Evolutionary conservation across 2,113 vertebrate species (phyloP), one percentile per base, ranked within the genome.

Genomic region (Pycnonotus jocosus): DNA sequence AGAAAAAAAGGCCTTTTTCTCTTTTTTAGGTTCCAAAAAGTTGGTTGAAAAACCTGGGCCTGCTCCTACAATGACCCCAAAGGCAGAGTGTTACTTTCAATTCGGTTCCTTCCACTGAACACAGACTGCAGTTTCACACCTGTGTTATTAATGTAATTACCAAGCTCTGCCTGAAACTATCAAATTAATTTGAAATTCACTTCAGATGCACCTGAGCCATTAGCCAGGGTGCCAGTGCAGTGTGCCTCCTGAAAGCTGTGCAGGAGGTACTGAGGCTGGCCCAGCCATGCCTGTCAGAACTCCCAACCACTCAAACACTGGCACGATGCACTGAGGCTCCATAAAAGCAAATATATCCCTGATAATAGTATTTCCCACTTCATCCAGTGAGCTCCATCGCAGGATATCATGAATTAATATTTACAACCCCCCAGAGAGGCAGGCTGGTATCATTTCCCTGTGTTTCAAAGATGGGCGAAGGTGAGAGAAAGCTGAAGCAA

Each of bases 161-260:
- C 50, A 60, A 77, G 37, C 54, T 87, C 94, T 85, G 61, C n/a
- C 50, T 71, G 12, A 73, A 93, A 84, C 47, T 57, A 82, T 69
- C 79, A 80, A 37, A 73, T 71, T 61, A 37, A 82, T 93, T 77
- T 94, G 92, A 78, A 91, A 91, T 85, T 84, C 81, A 47, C 76
- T 82, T 70, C 21, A 94, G 74, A 57, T 70, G 51, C 71, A 21
- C 4, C 79, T 81, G 66, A 86, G 65, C 47, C 71, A 60, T 48
- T 37, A 78, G n/a, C 45, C 51, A 42, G 42, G 57, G 35, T 65
- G 48, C 35, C 56, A 14, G 40, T 17, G 25, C 61, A 44, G 50
- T 1, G 31, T 68, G 33, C 61, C 62, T 91, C 54, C 64, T 76
- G 81, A 94, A 90, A 58, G 73, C 78, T 95, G 42, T 57, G 86